phyloP scores from a whole-genome alignment of 2,888 invertebrate genomes.

The Melikaiella ostensackeni region DNA sequence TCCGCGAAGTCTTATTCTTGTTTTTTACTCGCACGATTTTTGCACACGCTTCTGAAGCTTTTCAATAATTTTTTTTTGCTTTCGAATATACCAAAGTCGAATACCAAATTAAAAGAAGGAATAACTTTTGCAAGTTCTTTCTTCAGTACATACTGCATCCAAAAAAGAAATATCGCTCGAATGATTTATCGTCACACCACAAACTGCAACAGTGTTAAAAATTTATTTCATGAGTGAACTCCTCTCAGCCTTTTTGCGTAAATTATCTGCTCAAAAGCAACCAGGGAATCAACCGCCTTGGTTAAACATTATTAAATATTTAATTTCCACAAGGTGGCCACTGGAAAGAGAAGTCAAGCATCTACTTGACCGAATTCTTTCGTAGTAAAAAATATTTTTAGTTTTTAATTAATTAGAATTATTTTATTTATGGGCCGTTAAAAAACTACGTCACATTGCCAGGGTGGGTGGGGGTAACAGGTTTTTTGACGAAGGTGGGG shows the following conservation, averaged over 20 bases:
- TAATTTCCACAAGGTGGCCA: too few species aligned
- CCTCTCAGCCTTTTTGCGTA: conserved; percentile 7
- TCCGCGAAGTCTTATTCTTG: conserved; percentile 21
- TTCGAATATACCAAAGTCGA: conserved; percentile 34
- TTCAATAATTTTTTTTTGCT: conserved; percentile 36
- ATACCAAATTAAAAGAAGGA: conserved; percentile 38
- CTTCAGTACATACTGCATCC: conserved; percentile 7
- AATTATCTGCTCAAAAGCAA: background rate
- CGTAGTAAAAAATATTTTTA: too few species aligned
- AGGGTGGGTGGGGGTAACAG: too few species aligned
- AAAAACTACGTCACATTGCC: too few species aligned
- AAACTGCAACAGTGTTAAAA: conserved; percentile 36
- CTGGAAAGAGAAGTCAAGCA: too few species aligned
- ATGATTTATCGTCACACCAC: conserved; percentile 30
- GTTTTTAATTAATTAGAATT: too few species aligned
- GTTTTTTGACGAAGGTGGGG: too few species aligned
- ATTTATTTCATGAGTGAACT: background rate
- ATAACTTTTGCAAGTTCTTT: conserved; percentile 30
- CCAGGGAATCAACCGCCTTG: background rate
- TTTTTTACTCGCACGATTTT: conserved; percentile 28
- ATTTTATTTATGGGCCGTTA: too few species aligned
- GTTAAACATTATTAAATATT: conserved; percentile 2
- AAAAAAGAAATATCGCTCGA: conserved; percentile 25
- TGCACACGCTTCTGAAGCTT: conserved; percentile 33
- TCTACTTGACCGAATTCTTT: too few species aligned